These are phyloP conservation scores for Etheostoma spectabile DNA, from an alignment of 2,113 vertebrate species.

Conservation along the genomic window DNA sequence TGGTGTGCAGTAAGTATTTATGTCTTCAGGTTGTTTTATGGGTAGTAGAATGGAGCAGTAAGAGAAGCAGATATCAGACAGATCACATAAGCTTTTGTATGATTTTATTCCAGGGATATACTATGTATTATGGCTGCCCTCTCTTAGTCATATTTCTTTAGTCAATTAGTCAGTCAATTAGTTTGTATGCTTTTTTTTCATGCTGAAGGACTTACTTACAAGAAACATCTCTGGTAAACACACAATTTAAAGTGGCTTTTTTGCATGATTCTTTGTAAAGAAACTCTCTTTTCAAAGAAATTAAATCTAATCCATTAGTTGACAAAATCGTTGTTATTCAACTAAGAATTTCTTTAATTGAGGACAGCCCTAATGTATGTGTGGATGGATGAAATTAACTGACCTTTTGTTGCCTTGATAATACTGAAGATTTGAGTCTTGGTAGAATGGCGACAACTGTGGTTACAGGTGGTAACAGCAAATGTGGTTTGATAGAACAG, in stretches of 20 bases:
- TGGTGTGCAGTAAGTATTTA: not conserved
- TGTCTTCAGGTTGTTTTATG: slow-evolving; percentile 21
- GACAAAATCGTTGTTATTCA: too few relatives aligned
- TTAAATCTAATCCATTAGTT: too few relatives aligned
- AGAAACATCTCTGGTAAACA: too few relatives aligned
- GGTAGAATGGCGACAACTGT: too few relatives aligned
- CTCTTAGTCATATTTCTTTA: too few relatives aligned
- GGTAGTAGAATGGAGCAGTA: not conserved
- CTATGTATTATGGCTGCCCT: not conserved
- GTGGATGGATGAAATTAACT: not conserved
- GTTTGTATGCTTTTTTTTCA: too few relatives aligned
- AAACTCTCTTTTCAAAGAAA: too few relatives aligned
- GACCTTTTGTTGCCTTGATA: not conserved
- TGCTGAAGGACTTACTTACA: too few relatives aligned
- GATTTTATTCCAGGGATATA: not conserved
- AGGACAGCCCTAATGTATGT: not conserved
- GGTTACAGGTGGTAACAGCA: not conserved
- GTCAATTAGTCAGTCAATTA: too few relatives aligned
- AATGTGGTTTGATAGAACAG: not conserved
- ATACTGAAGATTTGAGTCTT: not conserved
- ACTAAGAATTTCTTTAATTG: too few relatives aligned
- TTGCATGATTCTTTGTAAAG: too few relatives aligned
- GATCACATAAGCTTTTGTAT: not conserved
- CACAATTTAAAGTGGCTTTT: too few relatives aligned
- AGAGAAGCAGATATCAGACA: not conserved